Evolutionary conservation across 2,888 invertebrate genomes (phyloP), one percentile per base, ranked within the genome.

Genomic region (Trilocha varians): DNA sequence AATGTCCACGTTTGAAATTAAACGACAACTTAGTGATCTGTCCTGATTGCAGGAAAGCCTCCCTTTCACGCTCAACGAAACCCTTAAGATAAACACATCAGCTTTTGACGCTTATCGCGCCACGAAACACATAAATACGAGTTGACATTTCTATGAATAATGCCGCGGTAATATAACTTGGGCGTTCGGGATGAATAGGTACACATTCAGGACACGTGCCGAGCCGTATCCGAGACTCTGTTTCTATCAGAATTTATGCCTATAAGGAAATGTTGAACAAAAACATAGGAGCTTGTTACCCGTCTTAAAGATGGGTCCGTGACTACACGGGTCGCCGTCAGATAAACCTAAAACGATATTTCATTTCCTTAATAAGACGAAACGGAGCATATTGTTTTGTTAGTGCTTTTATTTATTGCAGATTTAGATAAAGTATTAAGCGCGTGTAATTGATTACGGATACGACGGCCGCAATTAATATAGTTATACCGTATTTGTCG

Each of bases 111-210:
- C 6, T 25, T 25, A 11, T 25, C 34, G 34, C 14, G 18, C 14
- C 6, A 17, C 32, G n/a, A 38, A 6, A 41, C 25, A 37, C 38
- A 42, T 42, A 42, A 38, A 35, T 38, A 18, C 13, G 32, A 42
- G 38, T 38, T 42, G 42, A 38, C 34, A 34, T 42, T 42, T 38
- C 34, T 38, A 38, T 42, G 38, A 42, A 42, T 38, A 38, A 42
- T 38, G 34, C 25, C 15, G 11, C 16, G 34, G 34, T 34, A 38
- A 38, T 14, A 25, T 15, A 13, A 40, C 13, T 35, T 34, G 37
- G n/a, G 25, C 13, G 38, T 35, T 3, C 18, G 41, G 32, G 34
- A 38, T 34, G 38, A 37, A 35, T 13, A 41, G 13, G 17, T 18
- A 18, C 14, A 9, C 38, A 42, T 42, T 38, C 42, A 6, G 2